Evolutionary conservation across 2,797 vertebrate species (phyloP).

Genomic region (Acanthornis magna): DNA sequence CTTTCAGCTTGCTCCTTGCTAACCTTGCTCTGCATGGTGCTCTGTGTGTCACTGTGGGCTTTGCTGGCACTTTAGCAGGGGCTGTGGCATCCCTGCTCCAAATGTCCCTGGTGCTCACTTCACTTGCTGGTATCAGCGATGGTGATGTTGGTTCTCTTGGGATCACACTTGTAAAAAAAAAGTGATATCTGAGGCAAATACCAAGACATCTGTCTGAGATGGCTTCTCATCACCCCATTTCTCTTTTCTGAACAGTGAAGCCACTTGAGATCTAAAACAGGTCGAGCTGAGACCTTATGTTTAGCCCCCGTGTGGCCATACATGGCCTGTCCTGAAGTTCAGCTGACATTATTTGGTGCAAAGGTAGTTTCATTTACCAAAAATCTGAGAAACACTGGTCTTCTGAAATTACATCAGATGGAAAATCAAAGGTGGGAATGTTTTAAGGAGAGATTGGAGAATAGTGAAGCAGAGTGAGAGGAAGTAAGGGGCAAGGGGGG

Average conservation of each 20-base stretch:
- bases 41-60: not conserved
- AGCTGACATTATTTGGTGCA: not conserved
- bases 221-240: not conserved
- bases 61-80: not conserved
- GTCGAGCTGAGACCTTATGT: not conserved
- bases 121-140: rapidly evolving
- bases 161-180: not conserved
- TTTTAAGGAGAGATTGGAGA: not conserved
- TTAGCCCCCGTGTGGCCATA: not conserved
- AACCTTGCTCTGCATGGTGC: rapidly evolving
- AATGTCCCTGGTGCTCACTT: rapidly evolving
- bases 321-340: rapidly evolving
- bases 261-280: not conserved
- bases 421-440: not conserved
- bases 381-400: not conserved
- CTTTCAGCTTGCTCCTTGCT: not conserved
- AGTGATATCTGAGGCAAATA: not conserved
- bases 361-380: not conserved
- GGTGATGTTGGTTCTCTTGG: not conserved
- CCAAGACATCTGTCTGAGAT: not conserved
- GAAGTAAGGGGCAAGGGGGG: not conserved
- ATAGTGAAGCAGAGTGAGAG: not conserved
- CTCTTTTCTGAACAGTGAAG: not conserved
- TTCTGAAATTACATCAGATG: not conserved
- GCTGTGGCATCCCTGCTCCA: not conserved